Evolutionary conservation across 1,140 invertebrate genomes (phyloP), one percentile per base, ranked within the genome.

Genomic region (Ips typographus): DNA sequence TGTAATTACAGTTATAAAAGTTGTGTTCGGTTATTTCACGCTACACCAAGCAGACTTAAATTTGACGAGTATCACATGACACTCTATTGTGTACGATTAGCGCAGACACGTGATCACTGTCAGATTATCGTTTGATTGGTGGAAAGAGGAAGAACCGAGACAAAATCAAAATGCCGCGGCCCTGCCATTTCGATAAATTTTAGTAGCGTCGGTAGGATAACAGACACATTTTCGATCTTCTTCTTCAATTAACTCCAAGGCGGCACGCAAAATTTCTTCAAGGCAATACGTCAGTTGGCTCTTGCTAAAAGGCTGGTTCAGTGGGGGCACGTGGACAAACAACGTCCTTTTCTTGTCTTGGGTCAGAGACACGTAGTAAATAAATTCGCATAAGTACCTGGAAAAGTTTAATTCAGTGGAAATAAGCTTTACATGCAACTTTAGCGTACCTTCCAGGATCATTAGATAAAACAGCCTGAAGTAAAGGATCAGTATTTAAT

Each of bases 321-420:
- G 76, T 62, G 86, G 83, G 4, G 89, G 89, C 2, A 90, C 88
- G 75, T 90, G 89, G 7, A 90, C 78, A 75, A 90, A 90, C n/a
- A 90, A 65, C 4, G 84, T 84, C 53, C 83, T 80, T 0, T 78
- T 77, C 43, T 78, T 78, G 74, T 88, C 79, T 57, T 86, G 80
- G 53, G 80, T 81, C 1, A 90, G 78, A 0, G 88, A 90, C 58
- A 85, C 85, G 79, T 86, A 89, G 80, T 85, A 90, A 67, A 85
- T 89, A 74, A 87, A 90, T 80, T 90, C 89, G 72, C 88, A 90
- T 0, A 90, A 77, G 76, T 85, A 90, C 77, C 86, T 87, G 74
- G 8, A 83, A 81, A 71, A 41, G 7, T 59, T 40, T 39, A 63
- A 58, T 42, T 49, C 38, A 47, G 8, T 1, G 49, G 1, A 62